phyloP scores from a whole-genome alignment of 2,888 invertebrate genomes.

The Acanthosepion lycidas region DNA sequence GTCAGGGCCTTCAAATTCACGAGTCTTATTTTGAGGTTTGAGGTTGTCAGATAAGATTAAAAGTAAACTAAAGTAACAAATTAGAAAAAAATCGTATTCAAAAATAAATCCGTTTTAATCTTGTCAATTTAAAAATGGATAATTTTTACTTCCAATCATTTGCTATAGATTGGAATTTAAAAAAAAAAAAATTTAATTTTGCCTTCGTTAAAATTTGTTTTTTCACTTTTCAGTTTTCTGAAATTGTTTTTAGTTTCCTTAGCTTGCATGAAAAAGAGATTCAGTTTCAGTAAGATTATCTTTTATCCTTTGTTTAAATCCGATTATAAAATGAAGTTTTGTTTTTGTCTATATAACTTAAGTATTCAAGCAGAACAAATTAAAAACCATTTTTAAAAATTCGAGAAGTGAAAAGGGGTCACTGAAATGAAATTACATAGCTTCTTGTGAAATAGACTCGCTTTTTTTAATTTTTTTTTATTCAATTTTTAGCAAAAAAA shows the following conservation, averaged over 20 bases:
- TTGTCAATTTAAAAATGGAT: no score
- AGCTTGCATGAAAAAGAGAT: background rate
- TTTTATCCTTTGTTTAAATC: background rate
- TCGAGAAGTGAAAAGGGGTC: background rate
- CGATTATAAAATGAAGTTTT: background rate
- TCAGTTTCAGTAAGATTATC: background rate
- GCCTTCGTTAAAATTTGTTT: background rate
- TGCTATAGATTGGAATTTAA: background rate
- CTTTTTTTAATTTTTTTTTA: no score
- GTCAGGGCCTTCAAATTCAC: no score
- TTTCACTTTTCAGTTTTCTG: background rate
- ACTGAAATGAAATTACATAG: background rate
- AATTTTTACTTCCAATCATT: background rate
- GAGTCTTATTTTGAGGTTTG: no score
- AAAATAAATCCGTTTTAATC: no score
- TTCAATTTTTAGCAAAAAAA: no score
- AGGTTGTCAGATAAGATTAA: no score
- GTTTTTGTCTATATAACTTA: no score
- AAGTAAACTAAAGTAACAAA: no score
- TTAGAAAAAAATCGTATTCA: no score
- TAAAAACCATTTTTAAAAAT: background rate
- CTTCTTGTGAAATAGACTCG: no score
- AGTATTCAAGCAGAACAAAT: background rate
- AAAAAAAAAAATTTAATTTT: background rate
- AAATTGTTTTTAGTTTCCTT: background rate